phyloP scores from a whole-genome alignment of 2,797 vertebrate genomes.

The Graptemys geographica region DNA sequence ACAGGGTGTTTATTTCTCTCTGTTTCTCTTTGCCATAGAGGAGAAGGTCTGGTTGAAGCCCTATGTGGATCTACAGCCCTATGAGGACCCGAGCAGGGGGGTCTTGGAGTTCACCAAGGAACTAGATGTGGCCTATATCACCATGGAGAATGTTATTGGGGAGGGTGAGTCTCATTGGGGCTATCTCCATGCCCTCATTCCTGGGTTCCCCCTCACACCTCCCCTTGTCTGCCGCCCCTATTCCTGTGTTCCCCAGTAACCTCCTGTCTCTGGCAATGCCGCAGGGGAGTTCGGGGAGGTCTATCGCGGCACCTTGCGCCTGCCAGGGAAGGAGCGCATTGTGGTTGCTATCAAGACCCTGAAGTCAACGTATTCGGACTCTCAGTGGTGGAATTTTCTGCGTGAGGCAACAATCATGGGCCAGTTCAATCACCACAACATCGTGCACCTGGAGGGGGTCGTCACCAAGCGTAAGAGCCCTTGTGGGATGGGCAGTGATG shows the following conservation, averaged over 20 bases:
- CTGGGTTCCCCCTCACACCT: neutral
- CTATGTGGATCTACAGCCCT: slow-evolving; percentile 83
- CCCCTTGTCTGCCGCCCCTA: neutral
- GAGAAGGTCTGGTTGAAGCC: slow-evolving; percentile 84
- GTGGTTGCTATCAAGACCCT: slow-evolving; percentile 84
- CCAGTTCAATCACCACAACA: slow-evolving; percentile 94
- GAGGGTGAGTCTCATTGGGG: slow-evolving; percentile 74
- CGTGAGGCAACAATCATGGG: slow-evolving; percentile 96
- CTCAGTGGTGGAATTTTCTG: slow-evolving; percentile 93
- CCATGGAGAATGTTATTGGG: slow-evolving; percentile 82
- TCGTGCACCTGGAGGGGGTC: slow-evolving; percentile 82
- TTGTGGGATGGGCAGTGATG: neutral
- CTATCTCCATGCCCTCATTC: neutral
- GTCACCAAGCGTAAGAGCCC: slow-evolving; percentile 81
- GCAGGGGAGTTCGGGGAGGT: slow-evolving; percentile 85
- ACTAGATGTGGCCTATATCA: slow-evolving; percentile 74
- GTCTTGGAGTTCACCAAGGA: slow-evolving; percentile 83
- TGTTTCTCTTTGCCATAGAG: slow-evolving; percentile 67
- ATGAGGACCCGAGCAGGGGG: slow-evolving; percentile 83
- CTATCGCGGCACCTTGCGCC: slow-evolving; percentile 78
- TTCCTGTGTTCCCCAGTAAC: neutral
- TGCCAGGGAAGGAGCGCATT: slow-evolving; percentile 75
- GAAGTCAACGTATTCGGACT: slow-evolving; percentile 82
- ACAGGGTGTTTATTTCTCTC: neutral
- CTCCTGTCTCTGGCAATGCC: slow-evolving; percentile 33